These are phyloP conservation scores for Conchocele bisecta DNA, from an alignment of 2,888 invertebrate genomes.

Conservation along the genomic window DNA sequence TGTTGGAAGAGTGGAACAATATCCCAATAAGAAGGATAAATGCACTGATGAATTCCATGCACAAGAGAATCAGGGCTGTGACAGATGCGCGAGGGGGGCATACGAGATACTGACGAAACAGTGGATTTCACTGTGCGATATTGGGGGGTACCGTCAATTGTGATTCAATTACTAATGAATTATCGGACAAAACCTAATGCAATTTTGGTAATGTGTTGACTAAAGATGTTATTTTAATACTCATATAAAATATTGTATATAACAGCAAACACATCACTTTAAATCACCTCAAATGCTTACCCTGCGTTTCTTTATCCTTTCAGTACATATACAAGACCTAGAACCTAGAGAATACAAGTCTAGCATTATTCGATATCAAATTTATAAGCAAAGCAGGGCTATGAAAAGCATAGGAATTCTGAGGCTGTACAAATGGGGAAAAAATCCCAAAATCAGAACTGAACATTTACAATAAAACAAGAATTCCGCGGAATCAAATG, in stretches of 20 bases:
- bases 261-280: neutral
- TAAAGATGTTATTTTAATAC: neutral
- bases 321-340: no score
- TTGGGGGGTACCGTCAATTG: neutral
- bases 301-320: no score
- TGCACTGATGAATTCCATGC: constrained; percentile 1
- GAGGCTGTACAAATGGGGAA: no score
- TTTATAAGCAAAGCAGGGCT: no score
- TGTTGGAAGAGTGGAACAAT: neutral
- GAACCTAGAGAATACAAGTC: no score
- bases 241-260: neutral
- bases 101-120: constrained; percentile 1
- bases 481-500: no score
- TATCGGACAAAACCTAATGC: neutral
- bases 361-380: no score
- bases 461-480: no score
- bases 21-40: constrained; percentile 3
- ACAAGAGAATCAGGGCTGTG: constrained; percentile 10
- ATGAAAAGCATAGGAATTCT: no score
- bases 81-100: constrained; percentile 4
- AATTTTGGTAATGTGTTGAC: neutral
- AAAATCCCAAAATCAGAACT: no score
- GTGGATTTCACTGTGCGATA: neutral
- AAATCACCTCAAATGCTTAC: no score
- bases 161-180: neutral